Base-by-base conservation (phyloP, 2,797 vertebrate species). In the Sebastes oblongus region DNA sequence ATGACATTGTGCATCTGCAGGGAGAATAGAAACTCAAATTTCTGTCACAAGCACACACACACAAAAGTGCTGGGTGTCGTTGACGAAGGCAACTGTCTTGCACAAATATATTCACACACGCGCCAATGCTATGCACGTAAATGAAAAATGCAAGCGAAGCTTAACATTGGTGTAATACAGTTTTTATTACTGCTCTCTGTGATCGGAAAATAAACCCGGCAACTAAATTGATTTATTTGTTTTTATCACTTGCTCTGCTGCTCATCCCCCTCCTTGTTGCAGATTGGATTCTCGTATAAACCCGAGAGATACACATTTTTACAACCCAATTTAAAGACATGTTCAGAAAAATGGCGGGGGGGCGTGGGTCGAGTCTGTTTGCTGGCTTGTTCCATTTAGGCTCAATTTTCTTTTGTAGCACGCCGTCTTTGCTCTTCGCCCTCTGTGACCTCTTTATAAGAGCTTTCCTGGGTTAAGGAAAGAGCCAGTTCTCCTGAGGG, bases 161-260 rank as follows among this genome's bases (percentile, higher is more conserved):
- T 91, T 85, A 85, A 69, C 86, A 83, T 86, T 85, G 81, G 75
- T 80, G 85, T 87, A 83, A 86, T 82, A 78, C 81, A 82, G 88
- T 92, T 93, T 94, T 93, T 94, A 92, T 92, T 84, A 85, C 90
- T 82, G 86, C 87, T 85, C 83, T 77, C 87, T 92, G 82, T 90
- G 91, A 93, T 91, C 83, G 29, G 78, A 90, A 91, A 93, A 92
- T 91, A 93, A 93, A 93, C 86, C 80, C 30, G 6, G 80, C 86
- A 76, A 79, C 87, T 84, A 90, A 94, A 94, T 90, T 90, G 89
- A 94, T 94, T 93, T 93, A 91, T 92, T 93, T 91, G 84, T 91
- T 91, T 94, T 91, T 89, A 92, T 92, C 90, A 84, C 91, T 86
- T 77, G 75, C 89, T 90, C 79, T 67, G 78, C 80, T 87, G 82